phyloP scores from a whole-genome alignment of 2,113 vertebrate species.

The Odocoileus hemionus region DNA sequence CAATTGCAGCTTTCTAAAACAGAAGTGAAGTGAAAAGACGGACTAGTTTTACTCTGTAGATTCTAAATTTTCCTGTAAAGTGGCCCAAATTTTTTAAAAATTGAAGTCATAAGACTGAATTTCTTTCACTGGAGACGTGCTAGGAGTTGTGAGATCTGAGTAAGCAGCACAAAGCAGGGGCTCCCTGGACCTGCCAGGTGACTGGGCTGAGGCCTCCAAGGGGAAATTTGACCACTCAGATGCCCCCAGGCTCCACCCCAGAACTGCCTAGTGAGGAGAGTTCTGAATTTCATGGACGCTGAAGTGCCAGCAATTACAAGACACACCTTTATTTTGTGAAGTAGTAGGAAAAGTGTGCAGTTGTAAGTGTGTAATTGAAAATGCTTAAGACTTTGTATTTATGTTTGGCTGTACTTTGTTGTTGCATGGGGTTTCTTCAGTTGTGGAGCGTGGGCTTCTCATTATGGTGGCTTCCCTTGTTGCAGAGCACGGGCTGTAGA shows the following conservation, averaged over 20 bases:
- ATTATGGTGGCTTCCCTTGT: background rate
- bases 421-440: background rate
- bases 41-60: background rate
- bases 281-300: background rate
- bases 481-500: background rate
- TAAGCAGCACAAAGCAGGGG: background rate
- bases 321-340: background rate
- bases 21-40: background rate
- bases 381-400: background rate
- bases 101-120: background rate
- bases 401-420: background rate
- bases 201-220: background rate
- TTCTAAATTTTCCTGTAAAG: background rate
- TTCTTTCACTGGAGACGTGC: background rate
- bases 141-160: background rate
- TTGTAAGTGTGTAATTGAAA: background rate
- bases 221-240: background rate
- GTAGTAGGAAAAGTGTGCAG: background rate
- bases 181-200: background rate
- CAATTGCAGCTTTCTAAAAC: background rate
- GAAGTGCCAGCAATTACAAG: background rate
- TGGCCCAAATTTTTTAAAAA: background rate
- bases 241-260: too few relatives aligned
- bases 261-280: background rate
- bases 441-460: background rate